phyloP scores from a whole-genome alignment of 2,888 invertebrate species.

The Lepidonotus clava region DNA sequence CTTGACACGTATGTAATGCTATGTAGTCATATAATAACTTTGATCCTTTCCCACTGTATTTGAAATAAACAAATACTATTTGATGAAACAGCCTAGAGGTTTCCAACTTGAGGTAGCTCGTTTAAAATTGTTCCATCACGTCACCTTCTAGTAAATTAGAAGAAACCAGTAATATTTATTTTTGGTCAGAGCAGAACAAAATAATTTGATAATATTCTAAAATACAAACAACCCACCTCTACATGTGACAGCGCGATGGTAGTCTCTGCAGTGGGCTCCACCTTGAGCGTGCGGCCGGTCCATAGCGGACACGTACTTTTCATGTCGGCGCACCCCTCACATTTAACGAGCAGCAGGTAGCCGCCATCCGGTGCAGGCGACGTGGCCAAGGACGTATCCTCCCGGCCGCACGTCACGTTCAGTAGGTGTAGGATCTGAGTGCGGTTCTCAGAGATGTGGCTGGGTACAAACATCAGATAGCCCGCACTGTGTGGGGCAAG shows the following conservation, averaged over 20 bases:
- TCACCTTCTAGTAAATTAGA: no score
- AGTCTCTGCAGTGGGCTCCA: conserved; percentile 81
- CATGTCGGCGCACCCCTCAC: conserved; percentile 70
- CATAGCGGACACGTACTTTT: conserved; percentile 70
- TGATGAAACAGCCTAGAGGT: no score
- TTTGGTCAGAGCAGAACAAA: no score
- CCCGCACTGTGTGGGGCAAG: conserved; percentile 78
- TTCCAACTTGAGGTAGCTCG: no score
- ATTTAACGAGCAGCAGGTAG: conserved; percentile 79
- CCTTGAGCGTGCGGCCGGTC: conserved; percentile 77
- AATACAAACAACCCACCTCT: conserved; percentile 74
- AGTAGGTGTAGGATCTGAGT: conserved; percentile 80
- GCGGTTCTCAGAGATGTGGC: conserved; percentile 74
- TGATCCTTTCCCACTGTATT: no score
- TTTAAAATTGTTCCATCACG: no score
- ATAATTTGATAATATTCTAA: no score
- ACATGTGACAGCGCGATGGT: conserved; percentile 81
- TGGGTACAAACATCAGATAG: conserved; percentile 81
- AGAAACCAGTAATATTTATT: no score
- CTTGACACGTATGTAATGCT: no score
- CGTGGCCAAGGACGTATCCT: conserved; percentile 69
- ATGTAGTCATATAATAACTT: no score
- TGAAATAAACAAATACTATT: no score
- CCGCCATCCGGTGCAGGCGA: conserved; percentile 67
- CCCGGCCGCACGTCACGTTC: conserved; percentile 81